A percentile compares a stretch with the other conserved stretches of the same genome.
Evolutionary conservation across 2,888 invertebrate species (phyloP).

Genomic region (Andrena minutula): DNA sequence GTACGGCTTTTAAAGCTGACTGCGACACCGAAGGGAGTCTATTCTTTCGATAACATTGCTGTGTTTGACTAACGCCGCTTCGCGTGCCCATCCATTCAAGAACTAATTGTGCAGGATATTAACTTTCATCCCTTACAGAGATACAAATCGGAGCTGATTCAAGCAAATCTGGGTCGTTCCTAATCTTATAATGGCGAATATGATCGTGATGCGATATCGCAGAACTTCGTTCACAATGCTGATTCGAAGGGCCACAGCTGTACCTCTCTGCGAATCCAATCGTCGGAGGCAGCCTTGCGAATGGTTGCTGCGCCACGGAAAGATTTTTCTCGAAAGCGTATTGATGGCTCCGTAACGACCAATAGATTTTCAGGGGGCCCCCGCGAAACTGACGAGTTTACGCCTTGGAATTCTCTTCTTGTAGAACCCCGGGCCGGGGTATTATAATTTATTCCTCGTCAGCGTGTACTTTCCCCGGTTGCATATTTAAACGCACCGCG

Average conservation of each 20-base stretch:
- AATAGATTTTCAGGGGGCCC: neutral
- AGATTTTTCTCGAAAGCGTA: neutral
- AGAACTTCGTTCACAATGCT: too few relatives aligned
- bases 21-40: constrained; percentile 55
- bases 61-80: constrained; percentile 26
- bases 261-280: neutral
- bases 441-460: constrained; percentile 26
- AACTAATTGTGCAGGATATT: neutral
- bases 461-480: neutral
- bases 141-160: too few relatives aligned
- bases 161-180: too few relatives aligned
- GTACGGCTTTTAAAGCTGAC: constrained; percentile 72
- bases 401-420: constrained; percentile 2
- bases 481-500: constrained; percentile 29
- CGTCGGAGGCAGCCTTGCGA: neutral
- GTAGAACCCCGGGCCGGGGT: neutral
- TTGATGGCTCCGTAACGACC: neutral
- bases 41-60: constrained; percentile 54
- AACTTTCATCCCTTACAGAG: neutral
- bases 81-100: neutral
- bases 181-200: too few relatives aligned
- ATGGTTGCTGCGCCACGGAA: neutral
- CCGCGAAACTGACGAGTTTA: neutral
- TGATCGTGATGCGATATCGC: too few relatives aligned
- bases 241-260: neutral